Percentiles rank a stretch among this genome's conserved stretches.
phyloP scores from a whole-genome alignment of 2,113 vertebrate genomes.

The Alosa alosa region DNA sequence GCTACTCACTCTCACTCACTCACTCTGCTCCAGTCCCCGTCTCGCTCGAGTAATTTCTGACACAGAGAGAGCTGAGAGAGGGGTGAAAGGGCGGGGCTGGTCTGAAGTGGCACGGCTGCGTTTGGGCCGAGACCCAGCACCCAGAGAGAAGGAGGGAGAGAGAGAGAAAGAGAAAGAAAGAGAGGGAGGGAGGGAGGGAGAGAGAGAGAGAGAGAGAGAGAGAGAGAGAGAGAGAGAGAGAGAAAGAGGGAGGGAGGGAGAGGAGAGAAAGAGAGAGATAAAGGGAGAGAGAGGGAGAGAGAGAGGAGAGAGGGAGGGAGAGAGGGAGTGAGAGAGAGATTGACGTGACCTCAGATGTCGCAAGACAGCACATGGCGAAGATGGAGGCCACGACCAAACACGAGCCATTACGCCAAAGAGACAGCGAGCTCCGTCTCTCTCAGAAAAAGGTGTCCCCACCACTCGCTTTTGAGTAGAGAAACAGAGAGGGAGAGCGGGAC shows the following conservation, averaged over 20 bases:
- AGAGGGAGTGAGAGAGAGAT: neutral
- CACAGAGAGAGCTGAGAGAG: neutral
- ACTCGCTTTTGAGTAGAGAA: neutral
- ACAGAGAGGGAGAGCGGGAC: neutral
- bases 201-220: no score
- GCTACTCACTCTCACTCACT: neutral
- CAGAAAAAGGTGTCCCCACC: neutral
- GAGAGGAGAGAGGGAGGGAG: neutral
- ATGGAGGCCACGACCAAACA: neutral
- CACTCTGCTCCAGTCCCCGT: no score
- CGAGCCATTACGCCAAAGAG: neutral
- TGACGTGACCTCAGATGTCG: neutral
- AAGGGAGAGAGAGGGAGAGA: neutral
- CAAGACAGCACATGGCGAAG: neutral
- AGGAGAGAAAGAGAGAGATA: no score
- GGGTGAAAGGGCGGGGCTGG: neutral
- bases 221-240: no score
- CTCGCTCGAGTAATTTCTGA: neutral
- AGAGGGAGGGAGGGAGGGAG: no score
- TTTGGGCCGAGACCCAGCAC: neutral
- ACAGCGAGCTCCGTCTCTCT: neutral
- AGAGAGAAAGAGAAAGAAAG: no score
- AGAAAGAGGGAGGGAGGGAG: no score
- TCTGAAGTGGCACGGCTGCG: neutral
- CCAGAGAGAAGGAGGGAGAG: neutral